Percentiles rank a stretch among this genome's conserved stretches.
Conservation (phyloP, 2,797 vertebrate genomes). For the Taeniopygia guttata region DNA sequence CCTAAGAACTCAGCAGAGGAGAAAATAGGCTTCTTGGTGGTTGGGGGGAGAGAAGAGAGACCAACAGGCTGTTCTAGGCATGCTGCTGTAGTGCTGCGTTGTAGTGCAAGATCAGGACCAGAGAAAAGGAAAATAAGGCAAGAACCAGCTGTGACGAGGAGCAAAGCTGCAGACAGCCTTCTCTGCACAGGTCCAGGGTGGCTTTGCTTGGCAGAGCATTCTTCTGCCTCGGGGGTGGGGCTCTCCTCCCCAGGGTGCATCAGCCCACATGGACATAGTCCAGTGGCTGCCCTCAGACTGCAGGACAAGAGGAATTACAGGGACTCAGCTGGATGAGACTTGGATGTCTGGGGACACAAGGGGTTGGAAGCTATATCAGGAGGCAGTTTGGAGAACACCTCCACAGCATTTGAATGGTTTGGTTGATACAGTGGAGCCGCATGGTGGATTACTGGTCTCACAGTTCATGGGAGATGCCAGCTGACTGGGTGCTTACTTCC, state of each 20-base stretch:
- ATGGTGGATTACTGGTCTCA: rapidly evolving
- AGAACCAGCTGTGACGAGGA: neutral
- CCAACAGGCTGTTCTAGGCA: neutral
- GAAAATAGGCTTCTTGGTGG: neutral
- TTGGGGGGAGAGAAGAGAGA: neutral
- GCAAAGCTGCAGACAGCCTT: neutral
- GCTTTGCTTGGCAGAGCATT: neutral
- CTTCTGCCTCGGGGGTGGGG: rapidly evolving
- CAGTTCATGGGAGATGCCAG: neutral
- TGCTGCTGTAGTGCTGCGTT: neutral
- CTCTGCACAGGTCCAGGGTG: neutral
- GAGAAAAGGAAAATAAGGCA: neutral
- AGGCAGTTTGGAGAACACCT: neutral
- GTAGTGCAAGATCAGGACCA: neutral
- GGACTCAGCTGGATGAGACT: neutral
- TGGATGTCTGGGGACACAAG: neutral
- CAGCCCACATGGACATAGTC: rapidly evolving
- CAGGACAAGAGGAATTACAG: neutral
- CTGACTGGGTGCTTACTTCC: neutral
- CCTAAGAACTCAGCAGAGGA: slow-evolving; percentile 15
- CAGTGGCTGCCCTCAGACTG: neutral
- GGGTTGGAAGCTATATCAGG: neutral
- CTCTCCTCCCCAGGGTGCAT: neutral
- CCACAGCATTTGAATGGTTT: neutral
- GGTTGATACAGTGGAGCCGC: rapidly evolving